phyloP scores from a whole-genome alignment of 2,888 invertebrate species.

The Brenthis ino region DNA sequence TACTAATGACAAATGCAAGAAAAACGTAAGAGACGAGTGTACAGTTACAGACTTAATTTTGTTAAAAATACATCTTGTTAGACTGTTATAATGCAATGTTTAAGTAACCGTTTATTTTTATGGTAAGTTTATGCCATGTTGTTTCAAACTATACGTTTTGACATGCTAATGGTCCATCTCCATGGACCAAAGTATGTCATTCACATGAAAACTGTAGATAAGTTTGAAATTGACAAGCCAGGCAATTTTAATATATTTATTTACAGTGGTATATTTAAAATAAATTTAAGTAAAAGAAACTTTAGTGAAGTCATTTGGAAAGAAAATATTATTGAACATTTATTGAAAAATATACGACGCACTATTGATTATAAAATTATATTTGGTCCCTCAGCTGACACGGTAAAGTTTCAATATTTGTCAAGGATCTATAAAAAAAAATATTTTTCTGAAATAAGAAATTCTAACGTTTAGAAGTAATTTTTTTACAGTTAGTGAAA shows the following conservation, averaged over 20 bases:
- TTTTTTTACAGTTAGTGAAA: slow-evolving; percentile 83
- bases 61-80: too few relatives aligned
- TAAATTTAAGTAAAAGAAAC: slow-evolving; percentile 27
- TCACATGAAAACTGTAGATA: too few relatives aligned
- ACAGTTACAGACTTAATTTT: too few relatives aligned
- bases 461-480: not conserved
- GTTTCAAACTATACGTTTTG: too few relatives aligned
- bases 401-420: slow-evolving; percentile 45
- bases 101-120: not conserved
- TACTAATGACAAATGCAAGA: too few relatives aligned
- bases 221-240: slow-evolving; percentile 1
- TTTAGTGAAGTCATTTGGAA: slow-evolving; percentile 28
- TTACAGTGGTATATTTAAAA: slow-evolving; percentile 16
- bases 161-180: too few relatives aligned
- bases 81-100: not conserved
- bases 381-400: slow-evolving; percentile 55
- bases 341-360: slow-evolving; percentile 29
- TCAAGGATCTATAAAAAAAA: not conserved
- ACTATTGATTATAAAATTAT: slow-evolving; percentile 44
- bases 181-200: too few relatives aligned
- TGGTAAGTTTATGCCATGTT: too few relatives aligned
- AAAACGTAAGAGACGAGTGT: too few relatives aligned
- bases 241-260: not conserved
- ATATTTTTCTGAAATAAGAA: not conserved
- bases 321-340: slow-evolving; percentile 17